A percentile compares a stretch with the other conserved stretches of the same genome.
phyloP scores from a whole-genome alignment of 2,888 invertebrate species.

The Gnatocerus cornutus region DNA sequence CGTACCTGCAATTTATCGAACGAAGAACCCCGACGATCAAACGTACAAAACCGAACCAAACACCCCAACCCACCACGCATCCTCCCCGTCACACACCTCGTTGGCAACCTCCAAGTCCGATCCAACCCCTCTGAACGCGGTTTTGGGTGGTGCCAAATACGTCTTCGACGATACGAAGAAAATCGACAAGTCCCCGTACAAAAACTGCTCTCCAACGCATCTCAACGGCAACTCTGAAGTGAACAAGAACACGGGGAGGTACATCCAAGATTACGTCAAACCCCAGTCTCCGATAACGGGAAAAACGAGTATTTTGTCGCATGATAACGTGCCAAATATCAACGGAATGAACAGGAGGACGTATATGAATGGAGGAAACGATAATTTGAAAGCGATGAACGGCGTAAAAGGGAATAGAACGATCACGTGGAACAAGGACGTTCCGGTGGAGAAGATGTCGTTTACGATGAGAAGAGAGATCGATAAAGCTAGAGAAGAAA shows the following conservation, averaged over 20 bases:
- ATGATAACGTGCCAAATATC: slow-evolving; percentile 72
- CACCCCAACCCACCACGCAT: slow-evolving; percentile 72
- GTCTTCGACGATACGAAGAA: slow-evolving; percentile 72
- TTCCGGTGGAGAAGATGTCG: slow-evolving; percentile 83
- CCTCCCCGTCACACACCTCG: slow-evolving; percentile 59
- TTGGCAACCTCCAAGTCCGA: slow-evolving; percentile 71
- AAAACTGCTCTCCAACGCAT: slow-evolving; percentile 66
- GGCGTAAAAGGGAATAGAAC: slow-evolving; percentile 69
- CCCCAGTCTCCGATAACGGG: slow-evolving; percentile 80
- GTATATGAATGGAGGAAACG: slow-evolving; percentile 59
- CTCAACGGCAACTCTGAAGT: slow-evolving; percentile 50
- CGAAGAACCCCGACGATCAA: slow-evolving; percentile 77
- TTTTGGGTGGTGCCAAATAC: slow-evolving; percentile 74
- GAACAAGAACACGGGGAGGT: slow-evolving; percentile 27
- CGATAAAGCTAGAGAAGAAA: slow-evolving; percentile 92
- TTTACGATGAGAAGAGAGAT: slow-evolving; percentile 95
- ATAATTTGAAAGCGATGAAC: slow-evolving; percentile 60
- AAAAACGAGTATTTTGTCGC: slow-evolving; percentile 74
- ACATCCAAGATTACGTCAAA: slow-evolving; percentile 75
- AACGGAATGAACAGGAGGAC: slow-evolving; percentile 66
- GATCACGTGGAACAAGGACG: slow-evolving; percentile 84
- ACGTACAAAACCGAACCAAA: slow-evolving; percentile 73
- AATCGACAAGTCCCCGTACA: slow-evolving; percentile 80
- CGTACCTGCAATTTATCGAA: slow-evolving; percentile 79
- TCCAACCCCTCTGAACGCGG: slow-evolving; percentile 71